A percentile compares a stretch with the other conserved stretches of the same genome.
Conservation (phyloP, 2,797 vertebrate species). For the Xenopus petersii region DNA sequence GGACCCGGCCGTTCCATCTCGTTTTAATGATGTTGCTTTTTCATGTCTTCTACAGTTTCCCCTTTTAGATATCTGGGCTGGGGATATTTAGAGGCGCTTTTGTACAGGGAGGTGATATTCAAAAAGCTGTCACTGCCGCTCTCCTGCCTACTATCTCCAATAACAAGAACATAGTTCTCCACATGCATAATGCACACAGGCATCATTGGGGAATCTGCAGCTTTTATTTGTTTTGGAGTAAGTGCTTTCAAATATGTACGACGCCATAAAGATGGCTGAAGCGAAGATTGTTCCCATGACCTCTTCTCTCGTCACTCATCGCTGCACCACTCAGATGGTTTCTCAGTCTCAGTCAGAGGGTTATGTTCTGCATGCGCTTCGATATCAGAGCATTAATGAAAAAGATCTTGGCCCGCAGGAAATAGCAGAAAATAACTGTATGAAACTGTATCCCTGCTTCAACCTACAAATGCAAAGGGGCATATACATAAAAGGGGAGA, state of each 20-base stretch:
- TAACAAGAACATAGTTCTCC: slow-evolving; percentile 33
- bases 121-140: slow-evolving; percentile 39
- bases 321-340: background rate
- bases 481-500: too few relatives aligned
- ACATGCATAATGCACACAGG: slow-evolving; percentile 23
- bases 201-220: slow-evolving; percentile 32
- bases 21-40: slow-evolving; percentile 38
- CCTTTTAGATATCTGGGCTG: slow-evolving; percentile 33
- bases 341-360: background rate
- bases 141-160: slow-evolving; percentile 39
- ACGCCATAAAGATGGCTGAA: slow-evolving; percentile 31
- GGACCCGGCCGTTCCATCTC: slow-evolving; percentile 51
- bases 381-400: too few relatives aligned
- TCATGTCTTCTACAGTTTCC: slow-evolving; percentile 28
- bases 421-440: too few relatives aligned
- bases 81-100: slow-evolving; percentile 34
- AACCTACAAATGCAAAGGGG: too few relatives aligned
- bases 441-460: too few relatives aligned
- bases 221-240: slow-evolving; percentile 36
- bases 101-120: slow-evolving; percentile 44
- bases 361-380: background rate
- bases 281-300: slow-evolving; percentile 27
- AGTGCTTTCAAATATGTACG: slow-evolving; percentile 7
- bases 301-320: slow-evolving; percentile 30
- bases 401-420: too few relatives aligned